Percentiles rank a stretch among this genome's conserved stretches.
Evolutionary conservation across 1,140 invertebrate genomes (phyloP).

Genomic region (Eciton burchellii): DNA sequence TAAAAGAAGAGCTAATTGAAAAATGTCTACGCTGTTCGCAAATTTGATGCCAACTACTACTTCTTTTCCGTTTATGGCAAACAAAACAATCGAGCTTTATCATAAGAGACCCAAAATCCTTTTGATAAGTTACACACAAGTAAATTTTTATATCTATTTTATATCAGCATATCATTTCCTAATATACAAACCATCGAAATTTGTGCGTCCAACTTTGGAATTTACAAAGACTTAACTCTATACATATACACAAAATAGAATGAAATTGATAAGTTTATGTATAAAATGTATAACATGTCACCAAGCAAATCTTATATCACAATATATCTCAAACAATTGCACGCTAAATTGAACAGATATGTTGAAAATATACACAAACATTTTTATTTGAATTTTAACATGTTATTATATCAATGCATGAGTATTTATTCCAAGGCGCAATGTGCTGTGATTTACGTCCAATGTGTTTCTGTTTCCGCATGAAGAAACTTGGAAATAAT

Average conservation of each 20-base stretch:
- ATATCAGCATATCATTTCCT: constrained; percentile 15
- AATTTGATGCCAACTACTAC: constrained; percentile 9
- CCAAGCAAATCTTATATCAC: constrained; percentile 15
- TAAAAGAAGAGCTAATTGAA: background rate
- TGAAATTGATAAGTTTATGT: background rate
- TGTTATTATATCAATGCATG: constrained; percentile 47
- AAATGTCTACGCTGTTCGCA: background rate
- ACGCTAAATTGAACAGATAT: background rate
- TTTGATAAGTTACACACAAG: background rate
- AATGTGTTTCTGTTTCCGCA: constrained; percentile 68
- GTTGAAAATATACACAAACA: constrained; percentile 8
- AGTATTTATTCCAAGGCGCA: constrained; percentile 63
- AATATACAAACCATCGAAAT: background rate
- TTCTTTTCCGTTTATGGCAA: constrained; percentile 10
- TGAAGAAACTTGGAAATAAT: constrained; percentile 60
- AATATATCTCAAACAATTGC: background rate
- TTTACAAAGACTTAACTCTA: constrained; percentile 17
- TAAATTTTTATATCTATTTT: constrained; percentile 31
- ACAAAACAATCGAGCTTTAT: constrained; percentile 8
- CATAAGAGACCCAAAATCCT: background rate
- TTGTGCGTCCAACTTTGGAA: constrained; percentile 5
- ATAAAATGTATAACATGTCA: background rate
- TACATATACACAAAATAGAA: background rate
- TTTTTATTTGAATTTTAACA: constrained; percentile 26
- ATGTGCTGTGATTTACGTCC: constrained; percentile 72